Conservation (phyloP, 2,113 vertebrate species). For the Notothenia coriiceps region DNA sequence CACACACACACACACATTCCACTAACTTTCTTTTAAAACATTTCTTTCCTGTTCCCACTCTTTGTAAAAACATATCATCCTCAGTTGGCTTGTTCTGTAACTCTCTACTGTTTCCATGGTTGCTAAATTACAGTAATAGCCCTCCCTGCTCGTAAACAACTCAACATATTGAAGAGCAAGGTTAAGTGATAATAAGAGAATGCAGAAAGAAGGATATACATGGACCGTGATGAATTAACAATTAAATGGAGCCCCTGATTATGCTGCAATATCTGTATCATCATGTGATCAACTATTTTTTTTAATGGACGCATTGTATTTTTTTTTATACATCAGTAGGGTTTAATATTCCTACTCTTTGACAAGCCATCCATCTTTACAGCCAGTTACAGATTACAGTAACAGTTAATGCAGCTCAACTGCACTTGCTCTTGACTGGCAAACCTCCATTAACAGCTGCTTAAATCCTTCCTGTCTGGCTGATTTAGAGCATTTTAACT, state of each 20-base stretch:
- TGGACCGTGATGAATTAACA: neutral
- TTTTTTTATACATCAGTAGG: slow-evolving; percentile 5
- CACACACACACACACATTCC: slow-evolving; percentile 11
- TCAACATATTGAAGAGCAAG: slow-evolving; percentile 42
- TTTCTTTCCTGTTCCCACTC: slow-evolving; percentile 8
- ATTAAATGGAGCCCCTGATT: slow-evolving; percentile 8
- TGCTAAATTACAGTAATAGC: slow-evolving; percentile 60
- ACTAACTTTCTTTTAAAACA: neutral
- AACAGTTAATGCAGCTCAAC: slow-evolving; percentile 36
- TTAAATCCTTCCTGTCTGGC: slow-evolving; percentile 48
- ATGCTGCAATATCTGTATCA: neutral
- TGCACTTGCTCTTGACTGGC: slow-evolving; percentile 43
- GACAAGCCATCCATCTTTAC: slow-evolving; percentile 39
- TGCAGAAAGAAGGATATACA: neutral
- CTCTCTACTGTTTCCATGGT: slow-evolving; percentile 73
- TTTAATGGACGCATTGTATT: neutral
- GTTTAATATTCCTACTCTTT: slow-evolving; percentile 36
- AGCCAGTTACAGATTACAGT: slow-evolving; percentile 29
- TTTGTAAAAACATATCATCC: slow-evolving; percentile 46
- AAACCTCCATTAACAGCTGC: slow-evolving; percentile 46
- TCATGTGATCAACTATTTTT: neutral
- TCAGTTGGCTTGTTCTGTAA: slow-evolving; percentile 44
- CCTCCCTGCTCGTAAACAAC: slow-evolving; percentile 40
- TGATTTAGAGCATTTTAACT: slow-evolving; percentile 60
- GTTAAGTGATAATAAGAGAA: slow-evolving; percentile 2